A percentile compares a stretch with the other conserved stretches of the same genome.
These are phyloP conservation scores for Terrapene triunguis DNA, from an alignment of 2,113 vertebrate species.

Conservation along the genomic window DNA sequence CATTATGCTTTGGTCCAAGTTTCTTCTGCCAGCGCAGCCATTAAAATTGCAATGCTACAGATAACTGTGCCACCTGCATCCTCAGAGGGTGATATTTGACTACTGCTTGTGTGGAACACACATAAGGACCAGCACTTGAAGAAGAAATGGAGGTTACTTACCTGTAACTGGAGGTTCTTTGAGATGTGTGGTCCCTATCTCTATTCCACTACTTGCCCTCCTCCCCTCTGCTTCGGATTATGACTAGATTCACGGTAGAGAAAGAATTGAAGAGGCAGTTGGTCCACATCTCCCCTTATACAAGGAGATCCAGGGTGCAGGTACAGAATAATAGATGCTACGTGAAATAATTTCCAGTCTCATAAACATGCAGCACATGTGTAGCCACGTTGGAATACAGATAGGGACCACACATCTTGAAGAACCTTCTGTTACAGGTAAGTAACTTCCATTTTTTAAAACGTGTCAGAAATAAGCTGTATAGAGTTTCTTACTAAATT, in stretches of 20 bases:
- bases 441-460: not conserved
- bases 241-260: not conserved
- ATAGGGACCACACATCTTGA: not conserved
- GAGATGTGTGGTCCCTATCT: not conserved
- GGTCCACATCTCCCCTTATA: not conserved
- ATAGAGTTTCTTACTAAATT: not conserved
- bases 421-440: not conserved
- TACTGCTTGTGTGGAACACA: not conserved
- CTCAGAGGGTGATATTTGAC: not conserved
- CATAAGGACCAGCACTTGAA: too few relatives aligned
- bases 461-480: not conserved
- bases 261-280: not conserved
- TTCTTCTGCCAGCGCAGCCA: not conserved
- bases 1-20: not conserved
- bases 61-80: not conserved
- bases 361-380: not conserved
- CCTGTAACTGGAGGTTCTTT: too few relatives aligned
- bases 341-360: not conserved
- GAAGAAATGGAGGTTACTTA: too few relatives aligned
- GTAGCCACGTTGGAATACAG: too few relatives aligned
- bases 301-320: not conserved
- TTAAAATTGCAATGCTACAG: not conserved
- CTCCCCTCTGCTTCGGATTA: not conserved
- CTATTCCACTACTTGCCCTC: not conserved
- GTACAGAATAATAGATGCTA: not conserved